Conservation (phyloP, 2,888 invertebrate genomes). For the Nyleta sp. region DNA sequence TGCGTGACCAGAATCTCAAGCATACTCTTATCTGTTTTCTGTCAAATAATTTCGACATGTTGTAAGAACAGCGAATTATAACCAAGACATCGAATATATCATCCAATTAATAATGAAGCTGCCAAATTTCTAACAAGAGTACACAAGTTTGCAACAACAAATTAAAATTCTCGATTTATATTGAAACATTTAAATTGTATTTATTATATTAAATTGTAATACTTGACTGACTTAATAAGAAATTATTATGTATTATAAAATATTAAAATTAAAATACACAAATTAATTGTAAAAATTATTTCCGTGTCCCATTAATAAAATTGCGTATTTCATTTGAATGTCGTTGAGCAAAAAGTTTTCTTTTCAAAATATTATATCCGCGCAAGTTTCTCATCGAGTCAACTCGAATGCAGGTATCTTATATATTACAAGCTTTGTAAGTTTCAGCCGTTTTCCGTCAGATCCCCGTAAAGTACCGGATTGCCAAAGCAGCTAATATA, state of each 20-base stretch:
- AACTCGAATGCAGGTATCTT: conserved; percentile 64
- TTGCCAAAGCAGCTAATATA: conserved; percentile 81
- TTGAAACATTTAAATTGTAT: no score
- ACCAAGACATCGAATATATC: conserved; percentile 18
- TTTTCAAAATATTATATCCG: conserved; percentile 60
- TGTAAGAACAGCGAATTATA: conserved; percentile 45
- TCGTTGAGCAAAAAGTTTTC: conserved; percentile 57
- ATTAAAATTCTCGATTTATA: no score
- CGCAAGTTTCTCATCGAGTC: conserved; percentile 61
- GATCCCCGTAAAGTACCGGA: conserved; percentile 76
- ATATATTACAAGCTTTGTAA: conserved; percentile 70
- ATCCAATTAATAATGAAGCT: conserved; percentile 3
- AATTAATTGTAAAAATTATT: no score
- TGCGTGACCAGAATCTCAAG: conserved; percentile 75
- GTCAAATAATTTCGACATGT: conserved; percentile 60
- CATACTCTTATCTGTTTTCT: conserved; percentile 46
- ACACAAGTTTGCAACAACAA: no score
- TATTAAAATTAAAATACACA: neutral
- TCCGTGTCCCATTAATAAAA: conserved; percentile 33
- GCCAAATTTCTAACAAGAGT: conserved; percentile 1
- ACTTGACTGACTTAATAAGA: no score
- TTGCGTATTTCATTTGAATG: conserved; percentile 40
- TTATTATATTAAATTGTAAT: no score
- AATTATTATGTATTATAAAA: no score
- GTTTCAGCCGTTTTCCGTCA: conserved; percentile 71